These are phyloP conservation scores for Pseudochromis fuscus DNA, from an alignment of 2,797 vertebrate species.

Conservation along the genomic window DNA sequence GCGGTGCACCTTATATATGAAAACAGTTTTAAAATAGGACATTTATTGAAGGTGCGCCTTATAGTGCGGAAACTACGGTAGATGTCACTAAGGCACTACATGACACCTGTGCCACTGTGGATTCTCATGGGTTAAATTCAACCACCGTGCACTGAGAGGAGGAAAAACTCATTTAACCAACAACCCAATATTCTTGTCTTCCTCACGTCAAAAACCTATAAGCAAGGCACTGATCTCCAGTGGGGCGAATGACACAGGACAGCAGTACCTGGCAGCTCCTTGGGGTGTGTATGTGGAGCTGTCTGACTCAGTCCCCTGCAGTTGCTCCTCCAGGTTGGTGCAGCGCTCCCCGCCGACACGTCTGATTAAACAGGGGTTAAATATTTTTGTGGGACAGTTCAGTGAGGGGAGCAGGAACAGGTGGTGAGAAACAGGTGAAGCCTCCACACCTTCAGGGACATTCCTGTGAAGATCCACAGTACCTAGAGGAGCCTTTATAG, in stretches of 20 bases:
- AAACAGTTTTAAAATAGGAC: too few species aligned
- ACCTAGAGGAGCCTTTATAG: slow-evolving; percentile 24
- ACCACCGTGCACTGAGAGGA: not conserved
- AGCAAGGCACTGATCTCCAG: slow-evolving; percentile 32
- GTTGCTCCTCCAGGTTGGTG: slow-evolving; percentile 10
- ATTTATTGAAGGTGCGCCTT: too few species aligned
- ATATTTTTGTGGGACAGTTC: slow-evolving; percentile 21
- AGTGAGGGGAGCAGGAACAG: slow-evolving; percentile 46
- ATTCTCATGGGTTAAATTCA: too few species aligned
- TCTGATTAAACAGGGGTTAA: slow-evolving; percentile 55
- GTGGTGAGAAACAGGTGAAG: slow-evolving; percentile 53
- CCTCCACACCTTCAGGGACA: slow-evolving; percentile 68
- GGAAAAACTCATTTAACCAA: not conserved
- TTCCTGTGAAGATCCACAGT: slow-evolving; percentile 64
- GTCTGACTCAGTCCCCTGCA: slow-evolving; percentile 34
- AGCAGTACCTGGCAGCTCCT: slow-evolving; percentile 26
- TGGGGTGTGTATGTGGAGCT: slow-evolving; percentile 8
- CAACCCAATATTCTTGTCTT: not conserved
- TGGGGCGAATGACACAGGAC: slow-evolving; percentile 33
- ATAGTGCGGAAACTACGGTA: too few species aligned
- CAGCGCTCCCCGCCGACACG: slow-evolving; percentile 7
- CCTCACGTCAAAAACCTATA: slow-evolving; percentile 13
- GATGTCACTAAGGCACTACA: too few species aligned
- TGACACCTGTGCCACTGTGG: too few species aligned
- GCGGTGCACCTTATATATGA: too few species aligned